Conservation (phyloP, 2,888 invertebrate genomes). For the Amiota communis region DNA sequence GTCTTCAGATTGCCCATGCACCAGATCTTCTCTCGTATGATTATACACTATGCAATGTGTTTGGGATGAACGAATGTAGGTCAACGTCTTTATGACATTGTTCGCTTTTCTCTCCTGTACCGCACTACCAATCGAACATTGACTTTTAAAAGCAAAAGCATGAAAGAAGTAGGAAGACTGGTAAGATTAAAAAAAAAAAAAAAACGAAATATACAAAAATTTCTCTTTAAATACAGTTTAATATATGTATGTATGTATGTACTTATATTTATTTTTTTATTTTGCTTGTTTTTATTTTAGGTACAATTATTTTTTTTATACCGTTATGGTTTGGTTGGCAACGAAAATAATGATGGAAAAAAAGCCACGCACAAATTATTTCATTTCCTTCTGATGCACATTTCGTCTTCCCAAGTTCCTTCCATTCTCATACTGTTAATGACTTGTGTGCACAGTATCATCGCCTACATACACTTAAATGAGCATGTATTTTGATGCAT, state of each 20-base stretch:
- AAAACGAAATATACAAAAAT: neutral
- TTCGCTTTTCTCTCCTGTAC: too few relatives aligned
- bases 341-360: neutral
- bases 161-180: neutral
- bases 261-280: too few relatives aligned
- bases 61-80: neutral
- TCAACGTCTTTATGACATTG: neutral
- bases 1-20: neutral
- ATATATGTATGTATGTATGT: too few relatives aligned
- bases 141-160: slow-evolving; percentile 1
- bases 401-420: too few relatives aligned
- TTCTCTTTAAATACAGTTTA: neutral
- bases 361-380: too few relatives aligned
- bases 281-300: neutral
- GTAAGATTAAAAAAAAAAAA: neutral
- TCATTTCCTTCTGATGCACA: too few relatives aligned
- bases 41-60: neutral
- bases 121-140: neutral
- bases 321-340: slow-evolving; percentile 7
- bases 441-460: too few relatives aligned
- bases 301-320: neutral
- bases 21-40: neutral
- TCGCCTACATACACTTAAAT: too few relatives aligned
- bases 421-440: too few relatives aligned
- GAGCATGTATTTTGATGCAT: too few relatives aligned